Conservation (phyloP, 2,113 vertebrate species). For the Pangasianodon hypophthalmus region DNA sequence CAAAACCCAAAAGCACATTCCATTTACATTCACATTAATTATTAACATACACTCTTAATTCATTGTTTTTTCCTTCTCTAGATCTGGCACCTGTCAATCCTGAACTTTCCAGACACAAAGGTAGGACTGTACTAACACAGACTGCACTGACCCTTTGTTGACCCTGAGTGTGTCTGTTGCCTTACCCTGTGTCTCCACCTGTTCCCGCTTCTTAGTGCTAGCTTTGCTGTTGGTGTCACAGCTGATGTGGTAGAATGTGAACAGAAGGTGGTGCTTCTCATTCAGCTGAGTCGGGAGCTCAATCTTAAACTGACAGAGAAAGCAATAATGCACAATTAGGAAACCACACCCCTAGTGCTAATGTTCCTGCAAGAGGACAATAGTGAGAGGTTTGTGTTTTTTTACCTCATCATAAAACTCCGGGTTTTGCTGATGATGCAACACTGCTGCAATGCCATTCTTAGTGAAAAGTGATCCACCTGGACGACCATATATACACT, state of each 20-base stretch:
- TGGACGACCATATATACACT: slow-evolving; percentile 96
- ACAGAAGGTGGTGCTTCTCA: slow-evolving; percentile 93
- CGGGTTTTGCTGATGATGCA: slow-evolving; percentile 97
- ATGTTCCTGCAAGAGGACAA: neutral
- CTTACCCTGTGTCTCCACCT: slow-evolving; percentile 89
- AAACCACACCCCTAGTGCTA: neutral
- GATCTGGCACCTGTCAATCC: neutral
- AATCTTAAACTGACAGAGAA: slow-evolving; percentile 85
- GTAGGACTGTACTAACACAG: neutral
- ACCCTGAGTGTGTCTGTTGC: neutral
- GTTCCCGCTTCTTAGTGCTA: slow-evolving; percentile 94
- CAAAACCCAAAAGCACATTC: neutral
- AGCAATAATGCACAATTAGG: neutral
- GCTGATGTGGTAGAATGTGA: slow-evolving; percentile 95
- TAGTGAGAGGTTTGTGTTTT: neutral
- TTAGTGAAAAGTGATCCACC: slow-evolving; percentile 88
- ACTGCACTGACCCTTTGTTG: neutral
- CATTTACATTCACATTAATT: neutral
- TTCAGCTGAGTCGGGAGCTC: slow-evolving; percentile 94
- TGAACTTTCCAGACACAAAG: neutral
- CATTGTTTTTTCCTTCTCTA: neutral
- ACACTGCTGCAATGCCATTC: slow-evolving; percentile 85
- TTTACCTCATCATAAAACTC: slow-evolving; percentile 98
- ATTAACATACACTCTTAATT: neutral
- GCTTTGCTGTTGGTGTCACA: slow-evolving; percentile 96